Conservation (phyloP, 2,888 invertebrate species). For the Dryocosmus kuriphilus region DNA sequence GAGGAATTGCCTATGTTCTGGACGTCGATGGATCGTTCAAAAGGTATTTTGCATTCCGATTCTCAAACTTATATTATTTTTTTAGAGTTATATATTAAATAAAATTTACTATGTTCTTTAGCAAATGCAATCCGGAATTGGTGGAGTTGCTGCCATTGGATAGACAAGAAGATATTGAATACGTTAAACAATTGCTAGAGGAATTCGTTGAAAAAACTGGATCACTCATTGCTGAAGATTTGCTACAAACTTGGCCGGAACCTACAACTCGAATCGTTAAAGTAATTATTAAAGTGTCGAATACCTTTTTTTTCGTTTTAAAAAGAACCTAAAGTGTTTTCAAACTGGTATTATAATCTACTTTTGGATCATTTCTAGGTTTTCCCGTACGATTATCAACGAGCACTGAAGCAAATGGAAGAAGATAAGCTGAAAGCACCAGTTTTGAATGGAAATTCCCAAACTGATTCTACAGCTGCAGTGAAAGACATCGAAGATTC, state of each 20-base stretch:
- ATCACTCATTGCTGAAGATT: constrained; percentile 88
- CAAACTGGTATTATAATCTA: not conserved
- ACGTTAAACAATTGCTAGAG: constrained; percentile 86
- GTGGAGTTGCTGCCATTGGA: constrained; percentile 94
- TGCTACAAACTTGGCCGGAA: constrained; percentile 89
- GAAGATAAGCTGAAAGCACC: constrained; percentile 74
- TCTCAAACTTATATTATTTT: not conserved
- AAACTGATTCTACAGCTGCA: constrained; percentile 75
- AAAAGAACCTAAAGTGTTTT: too few relatives aligned
- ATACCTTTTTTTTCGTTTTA: too few relatives aligned
- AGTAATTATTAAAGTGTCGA: constrained; percentile 71
- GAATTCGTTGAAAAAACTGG: constrained; percentile 95
- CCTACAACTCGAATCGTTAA: constrained; percentile 91
- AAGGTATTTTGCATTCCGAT: constrained; percentile 73
- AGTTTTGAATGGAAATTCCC: constrained; percentile 75
- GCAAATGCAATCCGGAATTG: constrained; percentile 95
- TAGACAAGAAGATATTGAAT: constrained; percentile 86
- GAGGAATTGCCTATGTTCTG: constrained; percentile 96
- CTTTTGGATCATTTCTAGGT: constrained; percentile 79
- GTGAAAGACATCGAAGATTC: constrained; percentile 94
- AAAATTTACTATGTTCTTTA: constrained; percentile 62
- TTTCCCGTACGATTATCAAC: constrained; percentile 97
- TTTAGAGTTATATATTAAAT: too few relatives aligned
- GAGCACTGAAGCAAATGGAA: constrained; percentile 87
- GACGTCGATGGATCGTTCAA: constrained; percentile 92